phyloP scores from a whole-genome alignment of 2,888 invertebrate genomes.

The Leptogaster cylindrica region DNA sequence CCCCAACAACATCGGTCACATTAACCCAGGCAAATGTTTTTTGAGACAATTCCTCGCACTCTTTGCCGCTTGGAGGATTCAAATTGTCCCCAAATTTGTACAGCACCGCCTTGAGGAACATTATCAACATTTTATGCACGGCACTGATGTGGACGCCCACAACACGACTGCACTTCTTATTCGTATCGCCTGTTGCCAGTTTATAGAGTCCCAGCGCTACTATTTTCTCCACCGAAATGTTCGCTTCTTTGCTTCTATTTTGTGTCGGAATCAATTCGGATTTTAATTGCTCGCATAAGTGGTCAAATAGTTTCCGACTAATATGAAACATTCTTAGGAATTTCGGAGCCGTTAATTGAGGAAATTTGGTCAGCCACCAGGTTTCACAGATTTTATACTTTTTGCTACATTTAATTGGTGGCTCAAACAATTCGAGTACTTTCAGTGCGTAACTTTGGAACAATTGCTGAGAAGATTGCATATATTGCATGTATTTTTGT shows the following conservation, averaged over 20 bases:
- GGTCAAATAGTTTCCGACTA: not conserved
- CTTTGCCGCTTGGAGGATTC: not conserved
- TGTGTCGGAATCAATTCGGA: not conserved
- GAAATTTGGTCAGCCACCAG: constrained; percentile 32
- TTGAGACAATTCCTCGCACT: constrained; percentile 7
- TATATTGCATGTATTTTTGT: constrained; percentile 29
- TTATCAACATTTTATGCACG: constrained; percentile 2
- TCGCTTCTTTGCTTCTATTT: not conserved
- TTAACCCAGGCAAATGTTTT: not conserved
- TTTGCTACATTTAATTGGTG: not conserved
- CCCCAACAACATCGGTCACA: constrained; percentile 5
- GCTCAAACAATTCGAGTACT: constrained; percentile 11
- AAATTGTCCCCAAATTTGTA: constrained; percentile 9
- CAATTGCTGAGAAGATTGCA: constrained; percentile 14
- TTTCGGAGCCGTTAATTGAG: constrained; percentile 1
- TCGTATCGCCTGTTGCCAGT: constrained; percentile 9
- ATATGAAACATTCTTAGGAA: constrained; percentile 25
- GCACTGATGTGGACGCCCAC: constrained; percentile 1
- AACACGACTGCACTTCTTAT: constrained; percentile 5
- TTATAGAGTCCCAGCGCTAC: constrained; percentile 22
- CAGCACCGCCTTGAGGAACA: constrained; percentile 7
- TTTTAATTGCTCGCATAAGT: constrained; percentile 16
- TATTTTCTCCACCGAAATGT: constrained; percentile 4
- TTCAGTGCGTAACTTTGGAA: constrained; percentile 14
- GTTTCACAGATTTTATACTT: not conserved